Conservation (phyloP, 2,888 invertebrate species). For the Antheraea yamamai region DNA sequence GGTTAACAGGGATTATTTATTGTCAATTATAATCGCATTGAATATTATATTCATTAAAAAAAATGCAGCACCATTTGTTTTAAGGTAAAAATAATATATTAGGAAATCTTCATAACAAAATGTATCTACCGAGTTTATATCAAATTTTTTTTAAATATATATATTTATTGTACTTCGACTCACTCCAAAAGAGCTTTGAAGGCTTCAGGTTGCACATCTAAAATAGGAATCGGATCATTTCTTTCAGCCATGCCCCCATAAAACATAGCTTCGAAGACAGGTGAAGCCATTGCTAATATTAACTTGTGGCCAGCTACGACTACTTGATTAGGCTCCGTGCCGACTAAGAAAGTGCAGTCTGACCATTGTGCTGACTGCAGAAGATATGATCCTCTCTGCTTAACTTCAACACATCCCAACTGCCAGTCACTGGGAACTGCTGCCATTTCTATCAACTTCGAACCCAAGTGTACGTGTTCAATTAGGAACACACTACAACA, state of each 20-base stretch:
- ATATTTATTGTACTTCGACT: too few species aligned
- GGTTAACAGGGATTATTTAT: too few species aligned
- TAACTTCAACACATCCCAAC: constrained; percentile 85
- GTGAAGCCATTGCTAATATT: constrained; percentile 92
- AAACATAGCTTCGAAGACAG: constrained; percentile 95
- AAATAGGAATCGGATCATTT: constrained; percentile 88
- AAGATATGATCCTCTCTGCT: constrained; percentile 87
- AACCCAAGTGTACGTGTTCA: too few species aligned
- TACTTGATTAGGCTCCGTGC: constrained; percentile 88
- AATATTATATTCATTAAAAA: too few species aligned
- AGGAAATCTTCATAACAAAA: neutral
- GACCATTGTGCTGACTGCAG: constrained; percentile 92
- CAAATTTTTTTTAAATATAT: too few species aligned
- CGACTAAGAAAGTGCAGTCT: constrained; percentile 91
- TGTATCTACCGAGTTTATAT: neutral
- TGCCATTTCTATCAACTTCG: constrained; percentile 58
- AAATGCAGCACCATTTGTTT: too few species aligned
- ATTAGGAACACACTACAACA: neutral
- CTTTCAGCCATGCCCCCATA: constrained; percentile 92
- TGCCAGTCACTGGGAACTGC: constrained; percentile 88
- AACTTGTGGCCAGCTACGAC: constrained; percentile 89
- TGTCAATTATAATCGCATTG: too few species aligned
- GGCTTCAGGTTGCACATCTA: constrained; percentile 93
- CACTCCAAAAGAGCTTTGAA: constrained; percentile 91
- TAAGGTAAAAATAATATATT: neutral